These are phyloP conservation scores for Timandra comae DNA, from an alignment of 2,888 invertebrate genomes.

Conservation along the genomic window DNA sequence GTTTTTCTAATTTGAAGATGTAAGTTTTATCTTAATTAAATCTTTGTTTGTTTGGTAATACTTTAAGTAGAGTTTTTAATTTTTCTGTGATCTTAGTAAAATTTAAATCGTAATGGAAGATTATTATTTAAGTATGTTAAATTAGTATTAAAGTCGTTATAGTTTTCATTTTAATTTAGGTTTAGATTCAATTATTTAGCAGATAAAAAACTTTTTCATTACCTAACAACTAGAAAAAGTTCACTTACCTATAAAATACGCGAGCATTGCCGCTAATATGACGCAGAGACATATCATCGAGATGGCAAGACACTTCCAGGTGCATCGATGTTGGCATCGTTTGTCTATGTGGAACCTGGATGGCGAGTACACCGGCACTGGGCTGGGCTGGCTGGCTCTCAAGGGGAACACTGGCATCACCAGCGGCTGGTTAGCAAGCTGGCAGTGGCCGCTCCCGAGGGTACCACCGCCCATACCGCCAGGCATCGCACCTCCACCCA, in stretches of 20 bases:
- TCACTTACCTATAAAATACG: constrained; percentile 94
- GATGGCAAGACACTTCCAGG: constrained; percentile 97
- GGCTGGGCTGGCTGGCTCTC: constrained; percentile 89
- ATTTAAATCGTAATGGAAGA: too few relatives aligned
- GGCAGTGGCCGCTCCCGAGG: constrained; percentile 80
- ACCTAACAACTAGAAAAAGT: not conserved
- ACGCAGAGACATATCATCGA: constrained; percentile 93
- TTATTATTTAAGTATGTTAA: too few relatives aligned
- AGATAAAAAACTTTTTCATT: too few relatives aligned
- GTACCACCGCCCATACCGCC: constrained; percentile 80
- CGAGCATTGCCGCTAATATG: constrained; percentile 93
- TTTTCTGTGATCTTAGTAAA: too few relatives aligned
- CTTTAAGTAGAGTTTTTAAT: too few relatives aligned
- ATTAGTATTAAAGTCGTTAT: too few relatives aligned
- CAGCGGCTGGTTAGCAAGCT: constrained; percentile 83
- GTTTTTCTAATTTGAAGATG: not conserved
- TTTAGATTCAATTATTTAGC: too few relatives aligned
- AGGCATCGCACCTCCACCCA: constrained; percentile 74
- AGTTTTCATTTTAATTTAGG: too few relatives aligned
- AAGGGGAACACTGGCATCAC: constrained; percentile 94
- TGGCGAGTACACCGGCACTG: constrained; percentile 85
- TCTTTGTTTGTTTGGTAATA: too few relatives aligned
- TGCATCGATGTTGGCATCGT: constrained; percentile 94
- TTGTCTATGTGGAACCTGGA: constrained; percentile 97
- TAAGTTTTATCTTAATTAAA: constrained; percentile 11